phyloP scores from a whole-genome alignment of 1,140 invertebrate genomes.

The Trichoplusia ni region DNA sequence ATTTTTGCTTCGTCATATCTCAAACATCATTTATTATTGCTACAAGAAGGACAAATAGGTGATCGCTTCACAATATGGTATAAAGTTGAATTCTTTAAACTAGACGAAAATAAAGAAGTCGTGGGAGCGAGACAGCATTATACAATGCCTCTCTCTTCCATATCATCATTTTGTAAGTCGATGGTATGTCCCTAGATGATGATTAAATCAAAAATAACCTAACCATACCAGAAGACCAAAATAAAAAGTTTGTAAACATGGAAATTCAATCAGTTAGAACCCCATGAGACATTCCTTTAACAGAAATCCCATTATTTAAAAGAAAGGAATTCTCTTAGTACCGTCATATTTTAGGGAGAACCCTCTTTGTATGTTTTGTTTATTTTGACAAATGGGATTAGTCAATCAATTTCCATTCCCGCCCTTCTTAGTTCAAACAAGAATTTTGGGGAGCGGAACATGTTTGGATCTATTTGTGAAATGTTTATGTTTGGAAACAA shows the following conservation, averaged over 20 bases:
- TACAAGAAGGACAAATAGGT: too few relatives aligned
- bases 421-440: neutral
- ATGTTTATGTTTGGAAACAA: too few relatives aligned
- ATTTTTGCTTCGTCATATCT: too few relatives aligned
- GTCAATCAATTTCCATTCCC: neutral
- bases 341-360: neutral
- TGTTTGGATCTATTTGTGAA: neutral
- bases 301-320: slow-evolving; percentile 6
- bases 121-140: too few relatives aligned
- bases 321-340: neutral
- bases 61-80: too few relatives aligned
- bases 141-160: too few relatives aligned
- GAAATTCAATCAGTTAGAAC: neutral
- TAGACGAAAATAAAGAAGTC: too few relatives aligned
- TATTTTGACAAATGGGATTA: slow-evolving; percentile 5
- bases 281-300: neutral
- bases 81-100: too few relatives aligned
- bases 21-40: too few relatives aligned
- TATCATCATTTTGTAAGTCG: too few relatives aligned
- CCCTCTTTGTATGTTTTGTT: slow-evolving; percentile 11
- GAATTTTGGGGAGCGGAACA: neutral
- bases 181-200: too few relatives aligned
- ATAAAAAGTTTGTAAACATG: neutral
- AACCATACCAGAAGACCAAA: neutral
- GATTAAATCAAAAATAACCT: too few relatives aligned